These are phyloP conservation scores for Centropus bengalensis DNA, from an alignment of 2,113 vertebrate species.

Conservation along the genomic window DNA sequence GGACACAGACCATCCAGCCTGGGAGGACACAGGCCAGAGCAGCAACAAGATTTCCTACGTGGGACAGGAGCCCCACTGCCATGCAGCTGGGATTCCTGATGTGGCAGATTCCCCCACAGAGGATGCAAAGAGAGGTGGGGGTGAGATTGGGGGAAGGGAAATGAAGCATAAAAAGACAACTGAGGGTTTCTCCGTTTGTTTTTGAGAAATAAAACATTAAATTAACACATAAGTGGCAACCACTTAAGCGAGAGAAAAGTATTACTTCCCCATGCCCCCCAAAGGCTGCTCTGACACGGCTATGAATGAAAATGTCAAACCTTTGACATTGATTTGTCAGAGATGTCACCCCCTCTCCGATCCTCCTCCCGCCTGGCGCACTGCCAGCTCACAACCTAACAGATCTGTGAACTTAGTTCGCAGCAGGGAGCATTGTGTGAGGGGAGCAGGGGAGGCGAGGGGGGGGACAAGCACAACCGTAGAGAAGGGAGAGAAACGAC, in stretches of 20 bases:
- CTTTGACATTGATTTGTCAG: constrained; percentile 64
- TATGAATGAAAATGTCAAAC: constrained; percentile 68
- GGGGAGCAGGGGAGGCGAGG: not conserved
- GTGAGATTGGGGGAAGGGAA: not conserved
- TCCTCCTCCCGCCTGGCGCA: not conserved
- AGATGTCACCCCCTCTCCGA: constrained; percentile 23
- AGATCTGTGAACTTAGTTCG: not conserved
- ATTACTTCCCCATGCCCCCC: not conserved
- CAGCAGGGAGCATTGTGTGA: not conserved
- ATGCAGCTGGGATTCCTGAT: not conserved
- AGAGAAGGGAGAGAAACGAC: not conserved
- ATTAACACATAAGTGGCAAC: constrained; percentile 70
- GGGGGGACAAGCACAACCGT: not conserved
- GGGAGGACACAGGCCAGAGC: not conserved
- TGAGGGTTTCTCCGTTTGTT: constrained; percentile 10
- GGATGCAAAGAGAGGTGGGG: not conserved
- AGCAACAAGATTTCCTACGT: not conserved
- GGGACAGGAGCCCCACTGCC: not conserved
- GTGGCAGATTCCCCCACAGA: not conserved
- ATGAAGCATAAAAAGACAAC: constrained; percentile 51
- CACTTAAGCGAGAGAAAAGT: constrained; percentile 29
- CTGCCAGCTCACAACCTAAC: constrained; percentile 21
- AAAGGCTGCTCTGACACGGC: constrained; percentile 22
- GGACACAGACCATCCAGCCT: too few relatives aligned
- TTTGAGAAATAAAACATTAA: constrained; percentile 49